Conservation (phyloP, 2,888 invertebrate genomes). For the Agriopis marginaria region DNA sequence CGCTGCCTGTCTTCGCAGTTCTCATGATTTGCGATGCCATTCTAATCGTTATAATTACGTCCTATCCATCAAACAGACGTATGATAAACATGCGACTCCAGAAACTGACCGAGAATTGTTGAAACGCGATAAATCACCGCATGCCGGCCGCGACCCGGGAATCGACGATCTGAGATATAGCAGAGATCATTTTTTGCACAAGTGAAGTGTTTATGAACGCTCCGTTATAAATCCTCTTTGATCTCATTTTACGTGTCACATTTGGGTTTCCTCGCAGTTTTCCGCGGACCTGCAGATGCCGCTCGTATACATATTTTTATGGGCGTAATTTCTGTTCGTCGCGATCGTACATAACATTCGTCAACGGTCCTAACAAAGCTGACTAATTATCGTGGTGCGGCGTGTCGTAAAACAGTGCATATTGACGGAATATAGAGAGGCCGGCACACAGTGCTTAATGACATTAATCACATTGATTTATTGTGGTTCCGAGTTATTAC, state of each 20-base stretch:
- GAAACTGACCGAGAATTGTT: slow-evolving; percentile 67
- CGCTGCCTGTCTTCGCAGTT: slow-evolving; percentile 78
- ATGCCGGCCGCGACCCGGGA: slow-evolving; percentile 50
- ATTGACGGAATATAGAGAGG: slow-evolving; percentile 87
- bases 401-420: slow-evolving; percentile 86
- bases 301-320: slow-evolving; percentile 66
- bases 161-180: slow-evolving; percentile 69
- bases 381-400: slow-evolving; percentile 85
- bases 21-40: slow-evolving; percentile 84
- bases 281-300: slow-evolving; percentile 56
- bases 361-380: slow-evolving; percentile 84
- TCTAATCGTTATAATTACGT: slow-evolving; percentile 84
- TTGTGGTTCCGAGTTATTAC: slow-evolving; percentile 87
- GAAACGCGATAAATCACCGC: slow-evolving; percentile 68
- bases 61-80: slow-evolving; percentile 81
- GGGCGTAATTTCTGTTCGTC: slow-evolving; percentile 65
- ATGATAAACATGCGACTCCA: slow-evolving; percentile 73
- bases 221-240: slow-evolving; percentile 78
- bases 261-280: slow-evolving; percentile 56
- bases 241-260: slow-evolving; percentile 74
- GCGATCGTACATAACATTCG: slow-evolving; percentile 67
- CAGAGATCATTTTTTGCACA: slow-evolving; percentile 82
- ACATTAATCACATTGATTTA: slow-evolving; percentile 87
- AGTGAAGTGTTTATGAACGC: slow-evolving; percentile 79
- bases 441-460: slow-evolving; percentile 86